These are phyloP conservation scores for Tachypleus tridentatus DNA, from an alignment of 1,140 invertebrate species.

Conservation along the genomic window DNA sequence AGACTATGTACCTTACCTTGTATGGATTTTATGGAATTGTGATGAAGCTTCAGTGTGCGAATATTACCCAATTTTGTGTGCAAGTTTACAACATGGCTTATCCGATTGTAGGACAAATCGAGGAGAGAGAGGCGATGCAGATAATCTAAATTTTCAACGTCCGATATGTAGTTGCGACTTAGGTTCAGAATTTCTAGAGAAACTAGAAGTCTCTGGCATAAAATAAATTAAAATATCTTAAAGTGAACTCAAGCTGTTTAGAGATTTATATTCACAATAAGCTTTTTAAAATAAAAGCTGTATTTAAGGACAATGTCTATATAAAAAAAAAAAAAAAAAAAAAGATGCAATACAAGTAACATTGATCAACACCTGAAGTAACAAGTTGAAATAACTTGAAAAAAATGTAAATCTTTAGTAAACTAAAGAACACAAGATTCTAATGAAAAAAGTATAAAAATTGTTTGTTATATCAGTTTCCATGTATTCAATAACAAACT, in stretches of 20 bases:
- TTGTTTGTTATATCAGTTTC: too few species aligned
- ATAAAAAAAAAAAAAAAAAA: too few species aligned
- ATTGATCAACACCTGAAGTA: too few species aligned
- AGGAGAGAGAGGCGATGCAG: constrained; percentile 61
- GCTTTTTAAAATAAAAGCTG: too few species aligned
- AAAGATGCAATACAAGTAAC: too few species aligned
- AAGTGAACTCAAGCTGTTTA: background rate
- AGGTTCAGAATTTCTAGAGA: constrained; percentile 58
- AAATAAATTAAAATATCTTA: constrained; percentile 3
- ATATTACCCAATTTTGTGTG: constrained; percentile 79
- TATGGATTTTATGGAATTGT: constrained; percentile 65
- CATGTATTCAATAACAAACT: too few species aligned
- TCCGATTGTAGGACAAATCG: constrained; percentile 58
- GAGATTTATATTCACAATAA: constrained; percentile 3
- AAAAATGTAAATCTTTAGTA: too few species aligned
- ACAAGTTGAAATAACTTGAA: too few species aligned
- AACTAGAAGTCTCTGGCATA: constrained; percentile 51
- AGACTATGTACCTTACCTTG: constrained; percentile 32
- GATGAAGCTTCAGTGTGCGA: constrained; percentile 68
- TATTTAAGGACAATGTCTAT: too few species aligned
- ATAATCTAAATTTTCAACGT: constrained; percentile 61
- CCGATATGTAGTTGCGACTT: constrained; percentile 55
- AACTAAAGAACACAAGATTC: too few species aligned
- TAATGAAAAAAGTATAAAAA: too few species aligned
- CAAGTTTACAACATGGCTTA: constrained; percentile 54